These are phyloP conservation scores for Lutra lutra DNA, from an alignment of 2,797 vertebrate genomes.

Conservation along the genomic window DNA sequence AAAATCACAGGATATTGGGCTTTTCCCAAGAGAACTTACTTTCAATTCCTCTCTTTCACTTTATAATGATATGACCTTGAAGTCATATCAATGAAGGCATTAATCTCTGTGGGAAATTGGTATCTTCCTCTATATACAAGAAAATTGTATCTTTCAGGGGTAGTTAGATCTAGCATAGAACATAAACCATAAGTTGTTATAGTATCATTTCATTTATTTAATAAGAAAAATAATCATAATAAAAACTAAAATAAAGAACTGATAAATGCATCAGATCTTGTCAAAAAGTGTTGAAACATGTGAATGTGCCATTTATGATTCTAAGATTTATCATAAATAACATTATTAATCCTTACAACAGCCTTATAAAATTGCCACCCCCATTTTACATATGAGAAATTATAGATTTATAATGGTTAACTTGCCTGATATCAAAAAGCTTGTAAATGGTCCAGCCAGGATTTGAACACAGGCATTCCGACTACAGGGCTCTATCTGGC, in stretches of 20 bases:
- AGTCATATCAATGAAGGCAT: too few species aligned
- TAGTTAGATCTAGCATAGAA: not conserved
- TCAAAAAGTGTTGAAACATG: not conserved
- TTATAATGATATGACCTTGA: not conserved
- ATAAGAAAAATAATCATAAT: not conserved
- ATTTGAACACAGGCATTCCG: not conserved
- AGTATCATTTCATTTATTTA: not conserved
- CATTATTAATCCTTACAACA: not conserved
- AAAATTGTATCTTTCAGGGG: not conserved
- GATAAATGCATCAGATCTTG: not conserved
- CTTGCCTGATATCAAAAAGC: not conserved
- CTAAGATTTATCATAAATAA: not conserved
- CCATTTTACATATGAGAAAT: not conserved
- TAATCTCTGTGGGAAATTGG: not conserved
- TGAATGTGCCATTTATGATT: not conserved
- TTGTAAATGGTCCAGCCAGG: not conserved
- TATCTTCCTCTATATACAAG: not conserved
- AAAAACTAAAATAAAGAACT: not conserved
- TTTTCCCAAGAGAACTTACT: not conserved
- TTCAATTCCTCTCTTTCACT: not conserved
- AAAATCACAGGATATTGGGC: not conserved
- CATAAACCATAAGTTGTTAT: not conserved
- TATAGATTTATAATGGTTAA: not conserved
- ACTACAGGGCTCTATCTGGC: not conserved
- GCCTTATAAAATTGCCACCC: not conserved